A percentile compares a stretch with the other conserved stretches of the same genome.
phyloP scores from a whole-genome alignment of 2,888 invertebrate genomes.

The Netelia inedita region DNA sequence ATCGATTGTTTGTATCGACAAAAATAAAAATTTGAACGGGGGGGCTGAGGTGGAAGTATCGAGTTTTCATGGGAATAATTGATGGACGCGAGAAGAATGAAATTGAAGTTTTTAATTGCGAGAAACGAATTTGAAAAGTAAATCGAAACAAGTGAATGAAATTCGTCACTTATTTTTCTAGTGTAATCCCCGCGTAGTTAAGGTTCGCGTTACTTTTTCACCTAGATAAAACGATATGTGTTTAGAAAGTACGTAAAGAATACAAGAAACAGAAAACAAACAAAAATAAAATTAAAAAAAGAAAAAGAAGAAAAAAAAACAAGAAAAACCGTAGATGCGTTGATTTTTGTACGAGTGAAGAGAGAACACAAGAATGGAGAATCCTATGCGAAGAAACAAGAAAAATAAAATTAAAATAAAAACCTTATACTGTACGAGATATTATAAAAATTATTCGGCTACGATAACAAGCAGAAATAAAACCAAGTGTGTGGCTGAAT shows the following conservation, averaged over 20 bases:
- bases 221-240: conserved; percentile 65
- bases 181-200: conserved; percentile 62
- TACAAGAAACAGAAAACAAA: conserved; percentile 32
- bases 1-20: neutral
- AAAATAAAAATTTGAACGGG: neutral
- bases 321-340: conserved; percentile 52
- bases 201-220: conserved; percentile 68
- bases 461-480: conserved; percentile 5
- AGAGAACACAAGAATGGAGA: conserved; percentile 10
- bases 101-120: conserved; percentile 14
- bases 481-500: conserved; percentile 23
- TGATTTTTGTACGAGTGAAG: conserved; percentile 66
- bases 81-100: conserved; percentile 14
- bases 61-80: conserved; percentile 15
- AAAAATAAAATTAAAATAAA: conserved; percentile 43
- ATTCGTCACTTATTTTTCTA: conserved; percentile 66
- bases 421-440: conserved; percentile 41
- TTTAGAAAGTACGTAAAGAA: conserved; percentile 51
- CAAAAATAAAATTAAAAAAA: conserved; percentile 14
- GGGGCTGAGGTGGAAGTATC: neutral
- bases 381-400: conserved; percentile 33
- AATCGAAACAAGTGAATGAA: conserved; percentile 19
- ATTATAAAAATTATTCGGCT: conserved; percentile 36
- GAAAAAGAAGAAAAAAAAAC: conserved; percentile 32
- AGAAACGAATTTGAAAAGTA: neutral